Evolutionary conservation across 2,888 invertebrate genomes (phyloP).

Genomic region (Alloplasta piceator): DNA sequence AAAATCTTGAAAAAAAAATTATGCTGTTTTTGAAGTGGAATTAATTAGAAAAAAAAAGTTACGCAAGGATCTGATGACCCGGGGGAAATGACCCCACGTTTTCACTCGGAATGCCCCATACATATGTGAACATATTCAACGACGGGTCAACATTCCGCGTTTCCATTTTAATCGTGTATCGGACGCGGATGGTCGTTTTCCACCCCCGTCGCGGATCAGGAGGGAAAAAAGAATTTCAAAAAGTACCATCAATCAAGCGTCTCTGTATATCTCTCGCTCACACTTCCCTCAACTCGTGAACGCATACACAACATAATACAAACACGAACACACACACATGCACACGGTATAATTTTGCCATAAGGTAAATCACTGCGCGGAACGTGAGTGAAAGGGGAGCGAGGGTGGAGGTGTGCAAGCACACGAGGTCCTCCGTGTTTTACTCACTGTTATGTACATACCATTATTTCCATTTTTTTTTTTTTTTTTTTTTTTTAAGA

Average conservation of each 20-base stretch:
- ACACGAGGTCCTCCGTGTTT: slow-evolving; percentile 6
- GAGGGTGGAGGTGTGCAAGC: slow-evolving; percentile 9
- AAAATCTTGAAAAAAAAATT: too few relatives aligned
- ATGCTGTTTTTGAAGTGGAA: too few relatives aligned
- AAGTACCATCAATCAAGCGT: slow-evolving; percentile 60
- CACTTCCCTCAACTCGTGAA: slow-evolving; percentile 19
- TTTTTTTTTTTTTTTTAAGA: slow-evolving; percentile 20
- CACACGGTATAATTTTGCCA: slow-evolving; percentile 70
- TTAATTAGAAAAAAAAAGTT: too few relatives aligned
- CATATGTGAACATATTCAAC: neutral
- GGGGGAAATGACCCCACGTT: too few relatives aligned
- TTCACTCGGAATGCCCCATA: too few relatives aligned
- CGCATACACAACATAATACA: neutral
- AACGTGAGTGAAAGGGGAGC: slow-evolving; percentile 15
- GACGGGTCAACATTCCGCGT: slow-evolving; percentile 29
- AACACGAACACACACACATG: too few relatives aligned
- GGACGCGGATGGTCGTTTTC: slow-evolving; percentile 7
- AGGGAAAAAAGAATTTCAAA: slow-evolving; percentile 56
- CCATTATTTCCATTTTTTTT: slow-evolving; percentile 54
- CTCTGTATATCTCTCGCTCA: slow-evolving; percentile 14
- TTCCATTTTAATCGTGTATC: slow-evolving; percentile 46
- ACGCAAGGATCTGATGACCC: too few relatives aligned
- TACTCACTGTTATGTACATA: slow-evolving; percentile 49
- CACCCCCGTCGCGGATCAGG: slow-evolving; percentile 9
- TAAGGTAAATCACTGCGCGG: slow-evolving; percentile 67